Percentiles rank a stretch among this genome's conserved stretches.
Evolutionary conservation across 2,888 invertebrate genomes (phyloP).

Genomic region (Lysandra bellargus): DNA sequence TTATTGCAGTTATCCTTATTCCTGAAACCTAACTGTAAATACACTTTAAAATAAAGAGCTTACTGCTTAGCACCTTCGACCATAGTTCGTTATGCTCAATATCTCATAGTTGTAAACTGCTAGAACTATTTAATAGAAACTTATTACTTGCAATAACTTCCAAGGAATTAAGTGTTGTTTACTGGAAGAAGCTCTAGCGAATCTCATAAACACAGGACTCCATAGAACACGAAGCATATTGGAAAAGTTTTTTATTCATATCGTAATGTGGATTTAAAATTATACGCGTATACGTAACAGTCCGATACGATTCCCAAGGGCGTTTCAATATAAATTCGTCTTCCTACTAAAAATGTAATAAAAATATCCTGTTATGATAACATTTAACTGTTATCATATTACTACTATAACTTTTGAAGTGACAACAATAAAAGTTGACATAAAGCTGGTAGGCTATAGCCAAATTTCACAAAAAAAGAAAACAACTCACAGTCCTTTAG

Average conservation of each 20-base stretch:
- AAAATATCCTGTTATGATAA: constrained; percentile 17
- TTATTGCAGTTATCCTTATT: no score
- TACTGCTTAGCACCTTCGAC: no score
- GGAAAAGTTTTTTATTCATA: neutral
- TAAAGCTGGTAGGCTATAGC: neutral
- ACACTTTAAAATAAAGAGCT: no score
- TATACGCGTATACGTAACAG: constrained; percentile 12
- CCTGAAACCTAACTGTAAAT: no score
- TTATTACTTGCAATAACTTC: constrained; percentile 3
- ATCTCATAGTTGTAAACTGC: constrained; percentile 19
- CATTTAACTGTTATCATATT: neutral
- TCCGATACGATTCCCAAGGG: constrained; percentile 8
- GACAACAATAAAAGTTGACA: neutral
- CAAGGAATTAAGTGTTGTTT: constrained; percentile 19
- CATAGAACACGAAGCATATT: constrained; percentile 6
- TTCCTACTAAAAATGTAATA: constrained; percentile 22
- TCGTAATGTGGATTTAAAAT: constrained; percentile 23
- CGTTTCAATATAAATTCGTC: constrained; percentile 17
- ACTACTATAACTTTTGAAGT: neutral
- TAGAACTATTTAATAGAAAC: constrained; percentile 23
- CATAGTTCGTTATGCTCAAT: neutral
- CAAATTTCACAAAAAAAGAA: no score
- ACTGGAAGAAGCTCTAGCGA: constrained; percentile 2
- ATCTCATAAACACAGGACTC: neutral
- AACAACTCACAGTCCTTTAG: no score